Percentiles rank a stretch among this genome's conserved stretches.
Conservation (phyloP, 1,140 invertebrate genomes). For the Zaprionus lachaisei region DNA sequence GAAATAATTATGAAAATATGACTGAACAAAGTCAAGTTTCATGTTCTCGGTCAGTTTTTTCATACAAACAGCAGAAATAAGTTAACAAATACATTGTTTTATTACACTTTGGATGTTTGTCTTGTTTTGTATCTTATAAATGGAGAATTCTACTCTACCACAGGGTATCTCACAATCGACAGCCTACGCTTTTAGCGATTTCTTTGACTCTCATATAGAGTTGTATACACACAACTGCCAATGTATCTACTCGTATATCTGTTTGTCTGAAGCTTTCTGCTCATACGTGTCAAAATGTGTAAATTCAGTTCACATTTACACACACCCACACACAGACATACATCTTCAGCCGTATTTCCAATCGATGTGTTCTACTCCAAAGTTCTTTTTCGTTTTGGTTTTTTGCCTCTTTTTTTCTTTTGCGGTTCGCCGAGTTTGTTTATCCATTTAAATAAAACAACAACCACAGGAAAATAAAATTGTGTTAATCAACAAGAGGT, state of each 20-base stretch:
- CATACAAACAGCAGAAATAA: too few species aligned
- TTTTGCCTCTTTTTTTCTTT: conserved; percentile 27
- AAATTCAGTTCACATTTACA: conserved; percentile 72
- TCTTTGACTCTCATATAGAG: conserved; percentile 46
- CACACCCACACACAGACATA: not conserved
- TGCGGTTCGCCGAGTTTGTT: conserved; percentile 74
- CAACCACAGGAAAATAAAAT: conserved; percentile 51
- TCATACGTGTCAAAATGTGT: conserved; percentile 64
- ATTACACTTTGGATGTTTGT: too few species aligned
- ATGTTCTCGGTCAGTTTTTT: too few species aligned
- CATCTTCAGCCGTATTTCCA: conserved; percentile 59
- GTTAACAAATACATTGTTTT: too few species aligned
- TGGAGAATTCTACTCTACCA: too few species aligned
- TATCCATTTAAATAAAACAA: conserved; percentile 67
- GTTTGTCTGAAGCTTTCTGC: conserved; percentile 7
- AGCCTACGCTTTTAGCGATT: conserved; percentile 11
- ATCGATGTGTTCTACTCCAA: conserved; percentile 48
- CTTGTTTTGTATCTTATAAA: too few species aligned
- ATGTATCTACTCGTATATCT: conserved; percentile 15
- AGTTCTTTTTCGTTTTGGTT: conserved; percentile 5
- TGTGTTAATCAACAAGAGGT: conserved; percentile 64
- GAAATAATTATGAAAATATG: too few species aligned
- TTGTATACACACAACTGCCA: conserved; percentile 19
- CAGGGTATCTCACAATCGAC: not conserved
- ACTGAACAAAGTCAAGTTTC: too few species aligned